Evolutionary conservation across 2,797 vertebrate genomes (phyloP), one percentile per base, ranked within the genome.

Genomic region (Tarsius wallacei): DNA sequence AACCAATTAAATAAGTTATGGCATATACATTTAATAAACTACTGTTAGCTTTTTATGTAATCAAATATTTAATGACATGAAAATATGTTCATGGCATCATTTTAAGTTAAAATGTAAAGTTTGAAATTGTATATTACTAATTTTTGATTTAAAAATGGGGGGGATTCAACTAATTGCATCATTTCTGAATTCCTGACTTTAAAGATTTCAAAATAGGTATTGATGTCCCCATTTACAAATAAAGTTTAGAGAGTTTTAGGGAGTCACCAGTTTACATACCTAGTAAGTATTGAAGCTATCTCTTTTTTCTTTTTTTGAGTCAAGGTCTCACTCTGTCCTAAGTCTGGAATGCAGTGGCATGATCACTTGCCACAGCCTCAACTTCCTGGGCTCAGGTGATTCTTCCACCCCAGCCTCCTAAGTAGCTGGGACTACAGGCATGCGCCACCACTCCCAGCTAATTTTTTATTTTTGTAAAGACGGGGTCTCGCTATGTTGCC

Each of bases 11-110:
- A 82, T 49, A 71, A 77, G 76, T 66, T 59, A 82, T 63, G 8
- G 21, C 28, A 47, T 28, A 51, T 28, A 21, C 24, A 81, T 57
- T 87, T 74, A 82, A 73, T 36, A 82, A 16, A 55, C 28, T 57
- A 81, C 22, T 42, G 26, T 51, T 17, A 15, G n/a, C 21, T 61
- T 74, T 86, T 49, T 57, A 77, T 88, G 51, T 22, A 77, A 13
- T 42, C 28, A n/a, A 93, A 74, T 74, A 83, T 42, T 92, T 77
- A 93, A 66, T 90, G 24, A 42, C 63, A 93, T 57, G 13, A 26
- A 90, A 86, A 66, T 78, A 96, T 47, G 31, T 17, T 70, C 17
- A n/a, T 15, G 13, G 71, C 63, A 73, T 71, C 42, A 33, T 33
- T 8, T 81, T 93, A 90, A 84, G 24, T 81, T 74, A 28, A 91